phyloP scores from a whole-genome alignment of 2,888 invertebrate species.

The Apodemia duryi region DNA sequence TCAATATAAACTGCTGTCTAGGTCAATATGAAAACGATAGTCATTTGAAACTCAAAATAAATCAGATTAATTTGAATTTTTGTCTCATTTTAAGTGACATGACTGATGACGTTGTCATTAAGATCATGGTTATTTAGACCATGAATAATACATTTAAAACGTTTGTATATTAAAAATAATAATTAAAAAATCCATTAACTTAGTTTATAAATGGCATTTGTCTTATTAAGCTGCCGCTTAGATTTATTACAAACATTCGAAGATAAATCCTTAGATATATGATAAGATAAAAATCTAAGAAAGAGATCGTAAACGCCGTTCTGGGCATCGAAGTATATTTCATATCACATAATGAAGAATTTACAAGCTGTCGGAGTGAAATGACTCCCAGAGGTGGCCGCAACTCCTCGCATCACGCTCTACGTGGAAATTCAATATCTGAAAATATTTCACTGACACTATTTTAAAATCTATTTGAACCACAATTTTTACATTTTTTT shows the following conservation, averaged over 20 bases:
- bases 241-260: slow-evolving; percentile 32
- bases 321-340: slow-evolving; percentile 61
- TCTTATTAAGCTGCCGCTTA: slow-evolving; percentile 27
- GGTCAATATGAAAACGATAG: not conserved
- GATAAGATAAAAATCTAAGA: slow-evolving; percentile 29
- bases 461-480: not conserved
- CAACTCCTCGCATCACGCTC: slow-evolving; percentile 33
- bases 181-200: not conserved
- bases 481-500: no score
- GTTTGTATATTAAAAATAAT: slow-evolving; percentile 4
- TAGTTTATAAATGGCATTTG: not conserved
- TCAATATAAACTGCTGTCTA: no score
- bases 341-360: slow-evolving; percentile 79
- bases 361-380: slow-evolving; percentile 76
- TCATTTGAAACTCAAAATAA: not conserved
- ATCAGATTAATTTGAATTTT: not conserved
- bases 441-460: slow-evolving; percentile 24
- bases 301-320: slow-evolving; percentile 58
- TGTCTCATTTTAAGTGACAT: not conserved
- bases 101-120: not conserved
- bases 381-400: slow-evolving; percentile 56
- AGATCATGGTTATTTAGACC: not conserved
- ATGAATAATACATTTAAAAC: not conserved
- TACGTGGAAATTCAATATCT: slow-evolving; percentile 41
- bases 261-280: slow-evolving; percentile 23